A percentile compares a stretch with the other conserved stretches of the same genome.
These are phyloP conservation scores for Nomada flava DNA, from an alignment of 2,888 invertebrate species.

Conservation along the genomic window DNA sequence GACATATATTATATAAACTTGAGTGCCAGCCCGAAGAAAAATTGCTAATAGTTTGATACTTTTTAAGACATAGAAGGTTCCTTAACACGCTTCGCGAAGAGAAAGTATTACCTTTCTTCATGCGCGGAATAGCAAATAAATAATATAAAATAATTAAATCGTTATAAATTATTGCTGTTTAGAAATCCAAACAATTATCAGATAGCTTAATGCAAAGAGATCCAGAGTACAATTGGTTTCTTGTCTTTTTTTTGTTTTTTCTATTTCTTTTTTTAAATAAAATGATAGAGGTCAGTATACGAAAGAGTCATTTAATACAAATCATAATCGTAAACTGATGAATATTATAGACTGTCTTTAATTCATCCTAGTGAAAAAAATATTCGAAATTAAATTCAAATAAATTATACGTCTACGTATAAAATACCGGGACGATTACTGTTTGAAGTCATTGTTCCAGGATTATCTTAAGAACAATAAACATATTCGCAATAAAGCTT, in stretches of 20 bases:
- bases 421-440: conserved; percentile 18
- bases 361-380: conserved; percentile 5
- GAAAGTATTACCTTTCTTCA: conserved; percentile 35
- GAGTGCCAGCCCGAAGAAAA: conserved; percentile 39
- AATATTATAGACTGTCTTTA: conserved; percentile 26
- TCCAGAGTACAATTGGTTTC: conserved; percentile 26
- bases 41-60: conserved; percentile 22
- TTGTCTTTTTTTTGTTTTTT: background rate
- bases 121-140: conserved; percentile 50
- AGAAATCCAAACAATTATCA: conserved; percentile 5
- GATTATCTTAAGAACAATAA: conserved; percentile 22
- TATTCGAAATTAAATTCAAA: conserved; percentile 30
- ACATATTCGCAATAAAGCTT: conserved; percentile 14
- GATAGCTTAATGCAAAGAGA: background rate
- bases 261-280: background rate
- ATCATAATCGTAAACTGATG: conserved; percentile 5
- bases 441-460: conserved; percentile 7
- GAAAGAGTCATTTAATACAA: conserved; percentile 21
- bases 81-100: conserved; percentile 5
- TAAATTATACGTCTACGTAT: conserved; percentile 34
- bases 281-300: background rate
- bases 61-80: conserved; percentile 11
- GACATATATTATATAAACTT: conserved; percentile 18
- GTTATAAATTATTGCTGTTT: conserved; percentile 35
- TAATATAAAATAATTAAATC: conserved; percentile 41